phyloP scores from a whole-genome alignment of 2,888 invertebrate genomes.

The Sinopyrophorus schimmeli region DNA sequence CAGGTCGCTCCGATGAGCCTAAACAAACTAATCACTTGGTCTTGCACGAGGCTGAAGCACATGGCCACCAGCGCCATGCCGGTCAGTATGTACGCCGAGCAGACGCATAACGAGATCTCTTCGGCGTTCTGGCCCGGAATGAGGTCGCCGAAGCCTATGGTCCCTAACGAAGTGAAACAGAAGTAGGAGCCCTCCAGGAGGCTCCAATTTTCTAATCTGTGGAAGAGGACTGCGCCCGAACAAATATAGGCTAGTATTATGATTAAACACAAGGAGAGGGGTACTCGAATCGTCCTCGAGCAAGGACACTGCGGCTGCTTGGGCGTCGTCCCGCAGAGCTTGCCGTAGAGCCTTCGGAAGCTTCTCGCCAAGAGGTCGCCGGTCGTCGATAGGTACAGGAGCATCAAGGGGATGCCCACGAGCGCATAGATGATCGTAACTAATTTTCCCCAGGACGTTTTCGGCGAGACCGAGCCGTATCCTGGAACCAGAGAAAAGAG shows the following conservation, averaged over 20 bases:
- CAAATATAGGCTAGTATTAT: conserved; percentile 86
- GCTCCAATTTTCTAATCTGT: conserved; percentile 89
- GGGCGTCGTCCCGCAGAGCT: conserved; percentile 54
- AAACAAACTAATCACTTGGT: conserved; percentile 67
- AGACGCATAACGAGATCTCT: conserved; percentile 75
- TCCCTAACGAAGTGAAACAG: conserved; percentile 67
- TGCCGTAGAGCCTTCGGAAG: conserved; percentile 72
- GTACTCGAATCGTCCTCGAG: conserved; percentile 73
- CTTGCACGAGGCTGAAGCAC: conserved; percentile 85
- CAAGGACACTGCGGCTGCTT: conserved; percentile 53
- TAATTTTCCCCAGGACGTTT: conserved; percentile 77
- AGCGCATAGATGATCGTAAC: conserved; percentile 85
- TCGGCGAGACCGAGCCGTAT: conserved; percentile 81
- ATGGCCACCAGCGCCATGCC: conserved; percentile 86
- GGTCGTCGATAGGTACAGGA: conserved; percentile 85
- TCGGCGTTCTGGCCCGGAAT: conserved; percentile 66
- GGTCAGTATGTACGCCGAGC: conserved; percentile 79
- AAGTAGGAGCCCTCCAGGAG: conserved; percentile 84
- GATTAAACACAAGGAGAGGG: conserved; percentile 82
- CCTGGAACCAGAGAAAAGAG: conserved; percentile 61
- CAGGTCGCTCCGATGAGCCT: conserved; percentile 55
- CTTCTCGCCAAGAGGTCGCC: conserved; percentile 83
- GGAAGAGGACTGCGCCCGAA: conserved; percentile 87
- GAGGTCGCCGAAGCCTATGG: conserved; percentile 71
- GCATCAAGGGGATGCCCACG: conserved; percentile 84